Evolutionary conservation across 1,140 invertebrate species (phyloP).

Genomic region (Ladona fulva): DNA sequence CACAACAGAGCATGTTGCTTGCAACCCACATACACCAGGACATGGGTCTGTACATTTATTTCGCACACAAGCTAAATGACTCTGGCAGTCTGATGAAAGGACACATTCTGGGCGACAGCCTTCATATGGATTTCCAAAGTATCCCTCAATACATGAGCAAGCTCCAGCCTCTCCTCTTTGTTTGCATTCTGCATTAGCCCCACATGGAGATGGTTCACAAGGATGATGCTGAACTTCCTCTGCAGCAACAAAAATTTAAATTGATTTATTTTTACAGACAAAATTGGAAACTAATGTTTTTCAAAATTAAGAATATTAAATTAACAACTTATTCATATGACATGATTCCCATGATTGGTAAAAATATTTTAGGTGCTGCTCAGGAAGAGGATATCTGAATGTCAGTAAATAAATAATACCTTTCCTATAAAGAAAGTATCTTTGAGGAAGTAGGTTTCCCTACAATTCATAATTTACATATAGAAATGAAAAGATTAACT

Average conservation of each 20-base stretch:
- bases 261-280: no score
- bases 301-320: not conserved
- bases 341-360: not conserved
- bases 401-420: no score
- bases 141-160: constrained; percentile 25
- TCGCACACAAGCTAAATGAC: constrained; percentile 30
- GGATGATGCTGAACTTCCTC: constrained; percentile 27
- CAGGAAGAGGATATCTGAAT: not conserved
- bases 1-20: constrained; percentile 22
- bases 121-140: constrained; percentile 38
- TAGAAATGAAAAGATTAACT: no score
- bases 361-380: not conserved
- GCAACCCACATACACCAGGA: constrained; percentile 35
- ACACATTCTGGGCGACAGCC: constrained; percentile 48
- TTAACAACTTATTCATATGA: not conserved
- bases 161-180: constrained; percentile 48
- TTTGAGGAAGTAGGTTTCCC: no score
- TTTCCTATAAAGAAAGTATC: no score
- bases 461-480: no score
- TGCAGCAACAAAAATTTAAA: not conserved
- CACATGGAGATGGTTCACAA: constrained; percentile 53
- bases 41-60: constrained; percentile 35
- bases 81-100: constrained; percentile 46
- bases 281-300: no score
- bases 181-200: constrained; percentile 50